Conservation (phyloP, 2,113 vertebrate genomes). For the Ginglymostoma cirratum region DNA sequence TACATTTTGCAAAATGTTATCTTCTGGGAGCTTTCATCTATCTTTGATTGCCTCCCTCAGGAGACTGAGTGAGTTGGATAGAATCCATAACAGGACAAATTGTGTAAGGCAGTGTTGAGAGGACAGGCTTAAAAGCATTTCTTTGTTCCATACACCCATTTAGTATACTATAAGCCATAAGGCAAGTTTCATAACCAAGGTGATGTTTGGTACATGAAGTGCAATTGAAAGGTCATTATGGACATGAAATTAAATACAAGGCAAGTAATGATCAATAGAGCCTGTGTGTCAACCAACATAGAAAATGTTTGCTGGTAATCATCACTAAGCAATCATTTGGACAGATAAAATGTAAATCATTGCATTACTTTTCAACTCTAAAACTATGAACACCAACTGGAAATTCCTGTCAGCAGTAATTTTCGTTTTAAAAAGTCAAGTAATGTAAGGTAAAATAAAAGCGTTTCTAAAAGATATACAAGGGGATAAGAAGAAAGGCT, state of each 20-base stretch:
- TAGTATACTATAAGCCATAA: not conserved
- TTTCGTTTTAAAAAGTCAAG: not conserved
- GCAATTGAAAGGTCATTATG: not conserved
- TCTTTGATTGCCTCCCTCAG: not conserved
- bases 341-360: not conserved
- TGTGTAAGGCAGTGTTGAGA: not conserved
- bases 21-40: not conserved
- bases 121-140: not conserved
- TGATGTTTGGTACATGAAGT: not conserved
- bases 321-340: not conserved
- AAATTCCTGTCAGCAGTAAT: not conserved
- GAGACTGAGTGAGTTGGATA: not conserved
- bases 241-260: not conserved
- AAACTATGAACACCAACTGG: not conserved
- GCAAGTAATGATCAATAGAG: not conserved
- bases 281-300: not conserved
- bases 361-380: not conserved
- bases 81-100: not conserved
- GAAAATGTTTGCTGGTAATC: not conserved
- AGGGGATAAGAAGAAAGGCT: not conserved
- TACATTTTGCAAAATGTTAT: not conserved
- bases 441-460: not conserved
- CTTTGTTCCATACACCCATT: not conserved
- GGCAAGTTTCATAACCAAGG: not conserved
- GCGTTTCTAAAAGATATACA: not conserved